Conservation (phyloP, 1,140 invertebrate genomes). For the Cydia fagiglandana region DNA sequence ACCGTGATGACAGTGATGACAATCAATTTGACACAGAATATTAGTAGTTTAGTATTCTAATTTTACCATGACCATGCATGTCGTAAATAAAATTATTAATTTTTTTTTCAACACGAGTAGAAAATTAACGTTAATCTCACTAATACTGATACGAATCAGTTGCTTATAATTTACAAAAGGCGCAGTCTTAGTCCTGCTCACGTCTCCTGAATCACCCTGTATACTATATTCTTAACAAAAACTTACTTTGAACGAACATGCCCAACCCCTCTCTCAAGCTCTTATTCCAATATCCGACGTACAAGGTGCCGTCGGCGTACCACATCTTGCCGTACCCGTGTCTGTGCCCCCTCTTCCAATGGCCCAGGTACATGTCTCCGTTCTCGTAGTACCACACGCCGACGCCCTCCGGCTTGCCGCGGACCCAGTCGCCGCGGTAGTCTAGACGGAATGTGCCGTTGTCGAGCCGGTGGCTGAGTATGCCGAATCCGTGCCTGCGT, state of each 20-base stretch:
- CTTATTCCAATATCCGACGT: constrained; percentile 78
- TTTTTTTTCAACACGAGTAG: no score
- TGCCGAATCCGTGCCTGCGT: constrained; percentile 71
- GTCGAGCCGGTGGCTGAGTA: constrained; percentile 51
- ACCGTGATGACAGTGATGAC: no score
- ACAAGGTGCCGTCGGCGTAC: constrained; percentile 79
- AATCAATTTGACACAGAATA: no score
- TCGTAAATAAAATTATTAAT: no score
- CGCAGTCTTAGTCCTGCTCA: no score
- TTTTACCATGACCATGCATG: no score
- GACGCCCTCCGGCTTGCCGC: constrained; percentile 78
- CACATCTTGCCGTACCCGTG: constrained; percentile 84
- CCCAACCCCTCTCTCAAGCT: constrained; percentile 68
- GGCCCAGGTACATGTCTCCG: constrained; percentile 81
- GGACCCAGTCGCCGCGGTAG: constrained; percentile 78
- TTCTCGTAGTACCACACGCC: constrained; percentile 80
- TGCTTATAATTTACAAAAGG: no score
- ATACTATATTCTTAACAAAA: not conserved
- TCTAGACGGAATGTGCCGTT: constrained; percentile 67
- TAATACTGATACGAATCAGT: no score
- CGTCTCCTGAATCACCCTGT: no score
- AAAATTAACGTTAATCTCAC: no score
- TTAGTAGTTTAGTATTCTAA: no score
- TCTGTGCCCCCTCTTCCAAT: constrained; percentile 80
- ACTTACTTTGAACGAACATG: constrained; percentile 74